Evolutionary conservation across 2,888 invertebrate genomes (phyloP).

Genomic region (Dioctria linearis): DNA sequence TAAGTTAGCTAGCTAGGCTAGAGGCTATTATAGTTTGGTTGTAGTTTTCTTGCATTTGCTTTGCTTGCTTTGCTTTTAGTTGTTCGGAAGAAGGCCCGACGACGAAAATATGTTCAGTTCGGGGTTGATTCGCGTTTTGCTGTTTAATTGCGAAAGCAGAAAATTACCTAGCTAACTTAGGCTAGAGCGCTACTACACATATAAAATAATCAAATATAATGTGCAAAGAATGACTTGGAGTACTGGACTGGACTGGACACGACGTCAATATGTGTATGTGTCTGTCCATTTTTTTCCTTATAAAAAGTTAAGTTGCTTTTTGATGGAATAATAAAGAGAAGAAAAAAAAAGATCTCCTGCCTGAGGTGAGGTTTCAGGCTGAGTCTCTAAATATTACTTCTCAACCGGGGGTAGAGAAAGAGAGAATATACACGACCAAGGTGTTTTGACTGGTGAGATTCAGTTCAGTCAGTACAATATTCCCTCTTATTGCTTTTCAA

Average conservation of each 20-base stretch:
- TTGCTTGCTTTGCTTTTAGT: too few species aligned
- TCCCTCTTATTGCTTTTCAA: background rate
- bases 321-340: background rate
- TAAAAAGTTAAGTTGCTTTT: background rate
- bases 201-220: background rate
- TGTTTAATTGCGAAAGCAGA: conserved; percentile 17
- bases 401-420: too few species aligned
- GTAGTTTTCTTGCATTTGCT: too few species aligned
- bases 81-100: background rate
- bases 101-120: background rate
- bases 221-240: background rate
- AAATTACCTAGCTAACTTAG: background rate
- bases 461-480: background rate
- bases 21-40: background rate
- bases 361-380: too few species aligned
- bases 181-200: too few species aligned
- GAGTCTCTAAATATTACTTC: too few species aligned
- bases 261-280: too few species aligned
- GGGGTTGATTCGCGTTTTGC: background rate
- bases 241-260: background rate
- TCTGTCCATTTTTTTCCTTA: background rate
- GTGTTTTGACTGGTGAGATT: background rate
- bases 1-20: too few species aligned
- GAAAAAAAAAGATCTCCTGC: too few species aligned
- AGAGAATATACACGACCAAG: too few species aligned